Evolutionary conservation across 1,140 invertebrate genomes (phyloP).

Genomic region (Atopsyche davidsoni): DNA sequence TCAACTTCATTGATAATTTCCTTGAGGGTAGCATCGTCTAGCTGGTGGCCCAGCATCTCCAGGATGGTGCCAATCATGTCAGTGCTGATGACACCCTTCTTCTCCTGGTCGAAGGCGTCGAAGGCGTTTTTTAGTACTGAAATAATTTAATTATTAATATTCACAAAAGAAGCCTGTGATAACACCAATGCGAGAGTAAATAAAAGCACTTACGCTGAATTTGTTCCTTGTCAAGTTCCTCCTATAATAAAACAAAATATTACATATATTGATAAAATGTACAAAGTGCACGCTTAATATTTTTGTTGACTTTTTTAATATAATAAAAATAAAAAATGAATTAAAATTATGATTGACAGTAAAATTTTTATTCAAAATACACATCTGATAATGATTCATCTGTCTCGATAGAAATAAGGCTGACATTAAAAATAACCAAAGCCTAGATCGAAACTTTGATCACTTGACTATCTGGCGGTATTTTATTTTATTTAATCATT

Average conservation of each 20-base stretch:
- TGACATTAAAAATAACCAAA: no score
- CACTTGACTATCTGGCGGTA: no score
- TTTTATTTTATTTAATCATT: no score
- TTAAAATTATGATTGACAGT: no score
- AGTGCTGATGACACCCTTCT: slow-evolving; percentile 65
- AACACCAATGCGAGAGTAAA: background rate
- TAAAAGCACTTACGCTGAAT: slow-evolving; percentile 42
- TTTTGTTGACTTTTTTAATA: background rate
- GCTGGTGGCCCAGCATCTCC: slow-evolving; percentile 68
- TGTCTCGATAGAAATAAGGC: no score
- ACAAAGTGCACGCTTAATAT: background rate
- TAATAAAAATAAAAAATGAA: background rate
- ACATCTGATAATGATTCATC: no score
- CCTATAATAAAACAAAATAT: slow-evolving; percentile 34
- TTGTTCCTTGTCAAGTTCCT: slow-evolving; percentile 52
- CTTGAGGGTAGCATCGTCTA: slow-evolving; percentile 60
- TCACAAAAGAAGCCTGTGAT: background rate
- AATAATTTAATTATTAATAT: slow-evolving; percentile 9
- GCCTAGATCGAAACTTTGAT: no score
- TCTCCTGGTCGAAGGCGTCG: slow-evolving; percentile 73
- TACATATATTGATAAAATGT: background rate
- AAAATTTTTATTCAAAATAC: no score
- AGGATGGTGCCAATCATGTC: slow-evolving; percentile 70
- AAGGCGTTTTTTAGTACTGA: slow-evolving; percentile 71
- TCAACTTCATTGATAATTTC: slow-evolving; percentile 64